These are phyloP conservation scores for Polyommatus icarus DNA, from an alignment of 2,888 invertebrate genomes.

Conservation along the genomic window DNA sequence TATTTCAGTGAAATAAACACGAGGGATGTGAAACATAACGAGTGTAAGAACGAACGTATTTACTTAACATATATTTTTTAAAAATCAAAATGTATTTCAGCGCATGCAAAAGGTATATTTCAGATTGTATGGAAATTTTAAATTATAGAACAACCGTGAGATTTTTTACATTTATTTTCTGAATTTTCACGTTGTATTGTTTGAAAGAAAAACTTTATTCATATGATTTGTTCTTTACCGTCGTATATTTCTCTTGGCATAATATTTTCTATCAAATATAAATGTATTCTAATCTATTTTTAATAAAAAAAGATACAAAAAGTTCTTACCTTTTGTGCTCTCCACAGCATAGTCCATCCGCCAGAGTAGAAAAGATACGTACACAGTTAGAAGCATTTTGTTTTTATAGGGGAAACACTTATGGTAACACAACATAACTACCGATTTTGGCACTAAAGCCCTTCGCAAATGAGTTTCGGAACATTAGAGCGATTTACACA, in stretches of 20 bases:
- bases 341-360: constrained; percentile 71
- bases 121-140: neutral
- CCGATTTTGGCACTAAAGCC: constrained; percentile 63
- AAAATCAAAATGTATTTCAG: neutral
- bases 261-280: too few species aligned
- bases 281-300: neutral
- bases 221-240: neutral
- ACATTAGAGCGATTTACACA: constrained; percentile 59
- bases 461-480: constrained; percentile 53
- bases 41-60: neutral
- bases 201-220: neutral
- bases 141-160: neutral
- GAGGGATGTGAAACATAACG: neutral
- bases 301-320: neutral
- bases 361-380: constrained; percentile 68
- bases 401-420: constrained; percentile 58
- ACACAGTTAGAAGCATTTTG: constrained; percentile 71
- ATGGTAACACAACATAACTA: constrained; percentile 66
- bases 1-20: neutral
- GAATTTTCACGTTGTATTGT: neutral
- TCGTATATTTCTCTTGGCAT: neutral
- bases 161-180: neutral
- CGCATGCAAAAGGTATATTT: neutral
- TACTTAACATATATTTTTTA: neutral
- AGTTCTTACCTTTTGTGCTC: constrained; percentile 68